Evolutionary conservation across 1,140 invertebrate genomes (phyloP).

Genomic region (Bicyclus anynana): DNA sequence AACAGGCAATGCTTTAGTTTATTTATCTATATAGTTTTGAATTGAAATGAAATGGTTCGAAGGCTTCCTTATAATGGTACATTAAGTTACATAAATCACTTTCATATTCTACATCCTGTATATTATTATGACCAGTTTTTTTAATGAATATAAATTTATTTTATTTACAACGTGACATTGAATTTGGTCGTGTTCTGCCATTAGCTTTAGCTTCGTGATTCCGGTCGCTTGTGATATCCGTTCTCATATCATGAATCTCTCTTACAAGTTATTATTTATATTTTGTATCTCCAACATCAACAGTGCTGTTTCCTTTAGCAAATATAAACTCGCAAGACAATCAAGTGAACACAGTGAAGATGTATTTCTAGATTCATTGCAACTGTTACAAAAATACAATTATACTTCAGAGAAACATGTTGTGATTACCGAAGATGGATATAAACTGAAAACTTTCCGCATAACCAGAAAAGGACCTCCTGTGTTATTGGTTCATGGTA

Average conservation of each 20-base stretch:
- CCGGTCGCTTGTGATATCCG: slow-evolving; percentile 15
- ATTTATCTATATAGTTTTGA: too few relatives aligned
- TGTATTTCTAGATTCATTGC: slow-evolving; percentile 35
- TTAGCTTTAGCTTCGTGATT: slow-evolving; percentile 19
- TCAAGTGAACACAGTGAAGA: slow-evolving; percentile 2
- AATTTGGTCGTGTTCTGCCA: slow-evolving; percentile 22
- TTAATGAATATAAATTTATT: slow-evolving; percentile 4
- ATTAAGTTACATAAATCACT: too few relatives aligned
- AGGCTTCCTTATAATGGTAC: too few relatives aligned
- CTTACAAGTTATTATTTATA: slow-evolving; percentile 5
- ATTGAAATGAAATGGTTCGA: too few relatives aligned
- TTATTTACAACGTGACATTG: slow-evolving; percentile 34
- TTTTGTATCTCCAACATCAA: not conserved
- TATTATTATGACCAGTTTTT: slow-evolving; percentile 15
- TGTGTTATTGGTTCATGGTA: slow-evolving; percentile 55
- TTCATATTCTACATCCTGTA: not conserved
- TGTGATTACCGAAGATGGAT: slow-evolving; percentile 55
- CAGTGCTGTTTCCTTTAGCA: not conserved
- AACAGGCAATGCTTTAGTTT: too few relatives aligned
- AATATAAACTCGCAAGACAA: not conserved
- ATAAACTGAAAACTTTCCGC: slow-evolving; percentile 44
- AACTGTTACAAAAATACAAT: slow-evolving; percentile 45
- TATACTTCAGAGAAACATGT: slow-evolving; percentile 37
- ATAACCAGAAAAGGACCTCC: slow-evolving; percentile 49
- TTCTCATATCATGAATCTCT: slow-evolving; percentile 17